Percentiles rank a stretch among this genome's conserved stretches.
phyloP scores from a whole-genome alignment of 2,113 vertebrate species.

The Eolophus roseicapilla region DNA sequence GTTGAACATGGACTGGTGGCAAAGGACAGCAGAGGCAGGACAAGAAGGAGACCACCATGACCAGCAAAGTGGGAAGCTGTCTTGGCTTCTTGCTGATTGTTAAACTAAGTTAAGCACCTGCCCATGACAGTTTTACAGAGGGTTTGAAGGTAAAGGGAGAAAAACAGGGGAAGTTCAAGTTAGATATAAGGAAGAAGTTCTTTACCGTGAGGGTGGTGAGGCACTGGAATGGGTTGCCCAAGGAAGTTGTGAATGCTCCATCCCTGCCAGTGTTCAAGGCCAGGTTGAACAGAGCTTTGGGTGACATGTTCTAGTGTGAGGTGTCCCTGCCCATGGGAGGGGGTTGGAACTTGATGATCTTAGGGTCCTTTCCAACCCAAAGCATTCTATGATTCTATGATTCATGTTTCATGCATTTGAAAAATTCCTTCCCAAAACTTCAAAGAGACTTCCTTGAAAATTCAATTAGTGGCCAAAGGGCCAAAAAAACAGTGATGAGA shows the following conservation, averaged over 20 bases:
- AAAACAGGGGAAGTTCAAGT: neutral
- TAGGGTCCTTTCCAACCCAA: neutral
- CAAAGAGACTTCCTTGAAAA: neutral
- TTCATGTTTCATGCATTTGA: neutral
- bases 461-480: neutral
- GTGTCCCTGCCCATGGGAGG: too few relatives aligned
- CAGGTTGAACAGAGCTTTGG: neutral
- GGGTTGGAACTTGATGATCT: neutral
- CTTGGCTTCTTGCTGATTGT: fast-evolving
- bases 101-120: neutral
- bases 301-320: neutral
- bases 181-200: neutral
- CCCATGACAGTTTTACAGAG: neutral
- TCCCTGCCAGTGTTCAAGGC: neutral
- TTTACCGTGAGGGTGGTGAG: neutral
- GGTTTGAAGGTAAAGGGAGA: neutral
- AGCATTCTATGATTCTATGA: neutral
- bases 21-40: neutral
- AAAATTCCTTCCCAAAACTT: neutral
- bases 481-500: neutral
- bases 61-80: neutral
- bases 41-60: neutral
- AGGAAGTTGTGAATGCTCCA: neutral
- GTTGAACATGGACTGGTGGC: neutral
- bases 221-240: neutral